Percentiles rank a stretch among this genome's conserved stretches.
These are phyloP conservation scores for Mustela lutreola DNA, from an alignment of 2,113 vertebrate genomes.

Conservation along the genomic window DNA sequence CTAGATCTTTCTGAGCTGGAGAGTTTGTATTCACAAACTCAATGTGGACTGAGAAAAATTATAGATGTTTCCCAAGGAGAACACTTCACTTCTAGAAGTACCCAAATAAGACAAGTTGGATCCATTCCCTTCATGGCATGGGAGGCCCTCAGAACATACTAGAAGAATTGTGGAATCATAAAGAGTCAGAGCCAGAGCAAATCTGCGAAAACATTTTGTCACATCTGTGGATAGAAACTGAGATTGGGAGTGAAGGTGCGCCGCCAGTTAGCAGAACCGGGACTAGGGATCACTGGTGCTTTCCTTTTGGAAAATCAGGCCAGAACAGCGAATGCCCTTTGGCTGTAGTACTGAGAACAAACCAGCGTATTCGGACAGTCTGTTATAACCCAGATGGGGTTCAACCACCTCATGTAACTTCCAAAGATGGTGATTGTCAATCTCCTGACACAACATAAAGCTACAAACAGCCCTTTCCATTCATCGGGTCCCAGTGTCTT, in stretches of 20 bases:
- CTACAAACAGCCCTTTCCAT: conserved; percentile 40
- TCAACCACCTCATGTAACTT: not conserved
- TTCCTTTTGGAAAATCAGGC: not conserved
- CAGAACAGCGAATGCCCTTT: not conserved
- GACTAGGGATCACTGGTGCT: not conserved
- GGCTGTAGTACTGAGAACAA: not conserved
- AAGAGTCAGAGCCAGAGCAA: not conserved
- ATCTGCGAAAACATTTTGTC: not conserved
- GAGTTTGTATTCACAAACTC: not conserved
- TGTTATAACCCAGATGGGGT: not conserved
- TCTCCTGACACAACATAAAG: conserved; percentile 10
- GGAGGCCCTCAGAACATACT: not conserved
- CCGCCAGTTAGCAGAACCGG: not conserved
- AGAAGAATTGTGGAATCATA: not conserved
- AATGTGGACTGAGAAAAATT: not conserved
- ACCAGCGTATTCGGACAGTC: not conserved
- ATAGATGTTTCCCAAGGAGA: not conserved
- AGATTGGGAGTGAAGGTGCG: not conserved
- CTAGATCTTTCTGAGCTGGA: not conserved
- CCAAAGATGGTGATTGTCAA: conserved; percentile 51
- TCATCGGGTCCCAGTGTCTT: not conserved
- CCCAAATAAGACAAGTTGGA: not conserved
- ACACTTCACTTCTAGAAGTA: not conserved
- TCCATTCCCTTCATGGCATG: not conserved
- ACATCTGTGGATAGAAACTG: not conserved